Percentiles rank a stretch among this genome's conserved stretches.
Evolutionary conservation across 2,113 vertebrate species (phyloP).

Genomic region (Gobio gobio): DNA sequence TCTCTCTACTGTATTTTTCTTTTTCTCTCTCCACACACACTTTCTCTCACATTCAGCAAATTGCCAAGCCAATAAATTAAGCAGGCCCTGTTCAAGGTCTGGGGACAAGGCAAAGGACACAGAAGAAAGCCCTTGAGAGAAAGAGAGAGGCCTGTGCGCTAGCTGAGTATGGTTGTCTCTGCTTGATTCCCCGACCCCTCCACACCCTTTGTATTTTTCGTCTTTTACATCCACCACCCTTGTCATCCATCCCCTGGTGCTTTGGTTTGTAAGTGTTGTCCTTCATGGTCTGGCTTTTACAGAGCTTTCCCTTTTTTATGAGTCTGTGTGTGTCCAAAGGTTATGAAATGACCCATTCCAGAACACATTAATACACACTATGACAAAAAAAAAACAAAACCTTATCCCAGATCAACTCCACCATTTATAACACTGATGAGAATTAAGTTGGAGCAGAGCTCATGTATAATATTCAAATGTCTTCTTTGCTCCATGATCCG

Average conservation of each 20-base stretch:
- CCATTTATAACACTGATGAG: constrained; percentile 6
- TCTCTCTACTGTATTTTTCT: neutral
- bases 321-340: constrained; percentile 15
- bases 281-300: constrained; percentile 57
- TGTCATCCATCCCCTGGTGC: constrained; percentile 36
- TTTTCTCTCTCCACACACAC: constrained; percentile 6
- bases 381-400: neutral
- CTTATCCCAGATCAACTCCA: constrained; percentile 10
- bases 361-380: constrained; percentile 19
- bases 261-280: constrained; percentile 54
- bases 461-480: constrained; percentile 8
- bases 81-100: constrained; percentile 63
- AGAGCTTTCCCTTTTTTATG: constrained; percentile 51
- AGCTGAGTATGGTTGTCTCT: constrained; percentile 56
- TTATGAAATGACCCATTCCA: constrained; percentile 27
- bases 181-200: constrained; percentile 58
- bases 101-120: constrained; percentile 68
- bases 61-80: constrained; percentile 73
- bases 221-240: constrained; percentile 39
- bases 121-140: constrained; percentile 65
- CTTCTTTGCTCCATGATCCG: constrained; percentile 4
- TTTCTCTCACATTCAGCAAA: constrained; percentile 66
- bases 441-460: constrained; percentile 8
- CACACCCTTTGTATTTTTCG: constrained; percentile 56
- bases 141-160: constrained; percentile 47